Evolutionary conservation across 1,140 invertebrate genomes (phyloP).

Genomic region (Ooceraea biroi): DNA sequence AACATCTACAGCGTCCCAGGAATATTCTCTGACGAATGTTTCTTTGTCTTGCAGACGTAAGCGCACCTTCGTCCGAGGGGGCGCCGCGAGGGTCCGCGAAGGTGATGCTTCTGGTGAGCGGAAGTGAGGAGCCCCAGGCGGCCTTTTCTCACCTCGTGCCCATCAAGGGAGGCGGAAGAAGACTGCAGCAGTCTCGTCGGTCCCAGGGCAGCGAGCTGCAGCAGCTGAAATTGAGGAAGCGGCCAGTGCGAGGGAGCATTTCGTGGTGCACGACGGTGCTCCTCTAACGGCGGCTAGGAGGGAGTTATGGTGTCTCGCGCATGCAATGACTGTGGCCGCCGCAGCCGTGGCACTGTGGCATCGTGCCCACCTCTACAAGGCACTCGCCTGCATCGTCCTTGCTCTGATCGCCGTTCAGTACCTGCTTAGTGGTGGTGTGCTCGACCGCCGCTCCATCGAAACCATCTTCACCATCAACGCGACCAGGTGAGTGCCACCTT

Average conservation of each 20-base stretch:
- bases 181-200: not conserved
- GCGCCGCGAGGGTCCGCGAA: not conserved
- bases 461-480: slow-evolving; percentile 85
- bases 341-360: slow-evolving; percentile 84
- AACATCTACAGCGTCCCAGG: too few relatives aligned
- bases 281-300: slow-evolving; percentile 79
- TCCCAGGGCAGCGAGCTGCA: not conserved
- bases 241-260: slow-evolving; percentile 49
- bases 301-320: slow-evolving; percentile 84
- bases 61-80: slow-evolving; percentile 13
- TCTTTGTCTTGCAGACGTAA: not conserved
- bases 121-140: slow-evolving; percentile 61
- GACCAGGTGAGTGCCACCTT: slow-evolving; percentile 74
- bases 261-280: slow-evolving; percentile 72
- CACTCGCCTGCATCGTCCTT: slow-evolving; percentile 82
- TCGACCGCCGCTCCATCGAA: slow-evolving; percentile 84
- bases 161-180: not conserved
- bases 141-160: slow-evolving; percentile 49
- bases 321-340: slow-evolving; percentile 84
- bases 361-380: slow-evolving; percentile 85
- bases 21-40: not conserved
- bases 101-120: slow-evolving; percentile 69
- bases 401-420: slow-evolving; percentile 85
- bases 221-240: slow-evolving; percentile 11
- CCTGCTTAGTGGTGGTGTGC: slow-evolving; percentile 83